These are phyloP conservation scores for Myiozetetes cayanensis DNA, from an alignment of 2,113 vertebrate genomes.

Conservation along the genomic window DNA sequence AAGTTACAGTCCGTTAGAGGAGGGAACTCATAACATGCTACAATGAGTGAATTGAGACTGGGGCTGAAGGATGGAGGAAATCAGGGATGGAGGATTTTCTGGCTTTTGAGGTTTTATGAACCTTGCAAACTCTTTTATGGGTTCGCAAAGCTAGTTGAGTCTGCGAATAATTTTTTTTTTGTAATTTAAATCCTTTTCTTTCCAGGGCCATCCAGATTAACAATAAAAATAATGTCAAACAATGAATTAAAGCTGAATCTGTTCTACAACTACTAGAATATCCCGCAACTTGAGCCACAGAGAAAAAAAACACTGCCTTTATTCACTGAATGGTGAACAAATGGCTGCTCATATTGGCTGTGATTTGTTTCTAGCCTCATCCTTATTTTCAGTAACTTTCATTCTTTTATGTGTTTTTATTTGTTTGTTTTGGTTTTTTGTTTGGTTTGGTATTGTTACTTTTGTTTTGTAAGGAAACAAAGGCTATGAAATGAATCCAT, in stretches of 20 bases:
- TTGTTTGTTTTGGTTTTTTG: too few species aligned
- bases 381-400: background rate
- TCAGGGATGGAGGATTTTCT: background rate
- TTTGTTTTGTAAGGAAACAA: background rate
- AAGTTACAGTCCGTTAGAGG: background rate
- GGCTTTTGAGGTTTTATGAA: slow-evolving; percentile 54
- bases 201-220: background rate
- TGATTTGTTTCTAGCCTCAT: background rate
- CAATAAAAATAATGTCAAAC: slow-evolving; percentile 7
- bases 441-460: background rate
- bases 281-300: background rate
- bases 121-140: slow-evolving; percentile 36
- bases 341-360: background rate
- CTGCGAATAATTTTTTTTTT: background rate
- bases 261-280: background rate
- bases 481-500: background rate
- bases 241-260: background rate
- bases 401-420: background rate
- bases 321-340: background rate
- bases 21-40: background rate
- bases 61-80: background rate
- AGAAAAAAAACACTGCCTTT: background rate
- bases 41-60: background rate
- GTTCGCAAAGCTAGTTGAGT: slow-evolving; percentile 1
- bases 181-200: slow-evolving; percentile 28